Evolutionary conservation across 2,797 vertebrate species (phyloP).

Genomic region (Sardinella longiceps): DNA sequence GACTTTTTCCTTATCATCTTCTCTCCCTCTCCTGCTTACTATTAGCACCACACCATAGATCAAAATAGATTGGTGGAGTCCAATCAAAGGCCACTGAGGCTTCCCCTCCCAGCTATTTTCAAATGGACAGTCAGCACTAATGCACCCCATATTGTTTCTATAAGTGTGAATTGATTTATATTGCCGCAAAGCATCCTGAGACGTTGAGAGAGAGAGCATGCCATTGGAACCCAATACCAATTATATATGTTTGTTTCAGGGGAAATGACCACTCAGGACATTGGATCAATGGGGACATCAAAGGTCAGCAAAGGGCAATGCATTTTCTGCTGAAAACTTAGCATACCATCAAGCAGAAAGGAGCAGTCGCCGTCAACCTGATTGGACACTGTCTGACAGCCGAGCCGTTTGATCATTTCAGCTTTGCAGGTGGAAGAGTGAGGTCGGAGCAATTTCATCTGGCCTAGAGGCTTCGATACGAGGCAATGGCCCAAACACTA

Average conservation of each 20-base stretch:
- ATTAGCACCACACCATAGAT: slow-evolving; percentile 64
- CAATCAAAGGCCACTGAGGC: slow-evolving; percentile 78
- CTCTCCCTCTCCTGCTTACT: slow-evolving; percentile 52
- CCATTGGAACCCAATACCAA: slow-evolving; percentile 80
- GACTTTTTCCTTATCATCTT: slow-evolving; percentile 57
- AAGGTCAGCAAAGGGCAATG: slow-evolving; percentile 73
- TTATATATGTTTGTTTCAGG: slow-evolving; percentile 82
- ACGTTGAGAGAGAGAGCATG: slow-evolving; percentile 72
- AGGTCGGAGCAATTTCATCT: neutral
- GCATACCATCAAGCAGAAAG: slow-evolving; percentile 55
- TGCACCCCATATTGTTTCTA: slow-evolving; percentile 80
- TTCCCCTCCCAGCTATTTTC: slow-evolving; percentile 69
- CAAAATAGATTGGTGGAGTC: slow-evolving; percentile 67
- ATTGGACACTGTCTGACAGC: slow-evolving; percentile 38
- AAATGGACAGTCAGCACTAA: slow-evolving; percentile 81
- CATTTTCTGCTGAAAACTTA: slow-evolving; percentile 74
- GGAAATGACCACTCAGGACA: slow-evolving; percentile 76
- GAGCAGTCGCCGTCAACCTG: slow-evolving; percentile 52
- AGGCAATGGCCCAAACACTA: neutral
- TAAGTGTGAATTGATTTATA: slow-evolving; percentile 85
- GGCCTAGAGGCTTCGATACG: neutral
- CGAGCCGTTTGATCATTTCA: slow-evolving; percentile 24
- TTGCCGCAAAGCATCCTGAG: slow-evolving; percentile 75
- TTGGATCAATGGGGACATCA: slow-evolving; percentile 77
- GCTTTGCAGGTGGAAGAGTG: neutral